Conservation (phyloP, 2,888 invertebrate genomes). For the Dichetophora obliterata region DNA sequence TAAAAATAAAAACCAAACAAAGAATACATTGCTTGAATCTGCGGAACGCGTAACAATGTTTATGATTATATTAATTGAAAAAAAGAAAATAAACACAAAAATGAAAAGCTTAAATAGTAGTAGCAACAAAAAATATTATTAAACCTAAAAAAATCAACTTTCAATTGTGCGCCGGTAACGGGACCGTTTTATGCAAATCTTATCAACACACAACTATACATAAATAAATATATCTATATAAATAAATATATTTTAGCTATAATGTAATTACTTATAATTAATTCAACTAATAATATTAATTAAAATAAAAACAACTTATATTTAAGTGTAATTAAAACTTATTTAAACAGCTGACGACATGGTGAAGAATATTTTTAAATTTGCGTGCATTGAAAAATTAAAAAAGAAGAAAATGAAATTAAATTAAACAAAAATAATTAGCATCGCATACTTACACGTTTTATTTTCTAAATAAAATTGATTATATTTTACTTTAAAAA, state of each 20-base stretch:
- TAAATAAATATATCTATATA: slow-evolving; percentile 14
- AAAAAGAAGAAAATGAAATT: not conserved
- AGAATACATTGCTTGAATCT: slow-evolving; percentile 28
- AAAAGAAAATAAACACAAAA: not conserved
- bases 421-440: not conserved
- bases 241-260: not conserved
- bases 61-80: slow-evolving; percentile 6
- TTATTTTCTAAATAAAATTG: not conserved
- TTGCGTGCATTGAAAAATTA: slow-evolving; percentile 3
- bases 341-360: slow-evolving; percentile 3
- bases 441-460: not conserved
- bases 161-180: slow-evolving; percentile 14
- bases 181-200: slow-evolving; percentile 32
- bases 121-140: not conserved
- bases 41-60: slow-evolving; percentile 7
- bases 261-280: slow-evolving; percentile 14
- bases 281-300: slow-evolving; percentile 26
- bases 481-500: not conserved
- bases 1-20: not conserved
- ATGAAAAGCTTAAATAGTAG: not conserved
- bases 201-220: slow-evolving; percentile 15
- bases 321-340: slow-evolving; percentile 22
- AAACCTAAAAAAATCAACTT: not conserved
- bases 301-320: slow-evolving; percentile 6
- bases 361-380: slow-evolving; percentile 17